These are phyloP conservation scores for Streptopelia turtur DNA, from an alignment of 2,797 vertebrate genomes.

Conservation along the genomic window DNA sequence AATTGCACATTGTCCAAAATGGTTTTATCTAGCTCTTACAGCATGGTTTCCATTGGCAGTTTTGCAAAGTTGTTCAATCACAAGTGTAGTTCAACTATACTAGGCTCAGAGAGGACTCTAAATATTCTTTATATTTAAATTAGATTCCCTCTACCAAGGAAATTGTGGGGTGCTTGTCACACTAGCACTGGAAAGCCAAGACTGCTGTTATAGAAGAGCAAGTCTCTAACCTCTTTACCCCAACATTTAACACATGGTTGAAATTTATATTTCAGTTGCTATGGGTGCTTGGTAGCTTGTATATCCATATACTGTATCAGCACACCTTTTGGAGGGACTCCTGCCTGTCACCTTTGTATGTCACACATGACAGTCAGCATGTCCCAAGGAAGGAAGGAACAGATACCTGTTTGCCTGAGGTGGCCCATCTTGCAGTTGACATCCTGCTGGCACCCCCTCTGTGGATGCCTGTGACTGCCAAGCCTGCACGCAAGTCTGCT, in stretches of 20 bases:
- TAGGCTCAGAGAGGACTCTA: neutral
- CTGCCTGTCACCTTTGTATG: neutral
- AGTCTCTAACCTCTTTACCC: neutral
- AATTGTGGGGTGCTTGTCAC: neutral
- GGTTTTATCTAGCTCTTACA: neutral
- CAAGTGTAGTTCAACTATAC: neutral
- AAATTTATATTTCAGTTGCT: neutral
- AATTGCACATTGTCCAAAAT: neutral
- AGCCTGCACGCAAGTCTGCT: neutral
- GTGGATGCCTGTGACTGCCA: neutral
- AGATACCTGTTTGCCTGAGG: neutral
- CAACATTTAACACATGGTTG: neutral
- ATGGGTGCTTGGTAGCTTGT: neutral
- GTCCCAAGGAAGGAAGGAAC: neutral
- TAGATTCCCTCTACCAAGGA: neutral
- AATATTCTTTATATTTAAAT: neutral
- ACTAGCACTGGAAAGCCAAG: neutral
- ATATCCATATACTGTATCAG: neutral
- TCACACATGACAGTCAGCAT: neutral
- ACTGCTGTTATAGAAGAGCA: neutral
- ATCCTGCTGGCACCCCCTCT: neutral
- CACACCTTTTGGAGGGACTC: neutral
- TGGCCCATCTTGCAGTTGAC: neutral
- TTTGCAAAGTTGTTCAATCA: neutral
- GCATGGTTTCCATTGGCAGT: neutral